Evolutionary conservation across 2,113 vertebrate genomes (phyloP).

Genomic region (Etheostoma cragini): DNA sequence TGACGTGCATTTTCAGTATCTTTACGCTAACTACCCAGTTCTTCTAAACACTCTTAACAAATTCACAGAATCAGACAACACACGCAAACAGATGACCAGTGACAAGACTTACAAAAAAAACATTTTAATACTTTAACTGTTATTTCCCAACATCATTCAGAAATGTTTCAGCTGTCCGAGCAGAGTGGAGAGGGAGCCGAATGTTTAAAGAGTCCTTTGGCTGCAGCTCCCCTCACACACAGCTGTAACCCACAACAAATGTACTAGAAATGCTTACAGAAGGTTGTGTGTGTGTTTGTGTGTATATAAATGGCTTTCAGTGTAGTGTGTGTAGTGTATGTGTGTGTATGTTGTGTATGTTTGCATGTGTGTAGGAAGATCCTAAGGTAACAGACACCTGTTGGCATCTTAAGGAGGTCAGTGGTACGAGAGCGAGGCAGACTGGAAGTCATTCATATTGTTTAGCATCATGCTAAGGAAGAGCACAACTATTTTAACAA

Average conservation of each 20-base stretch:
- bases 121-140: conserved; percentile 80
- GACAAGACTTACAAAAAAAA: conserved; percentile 75
- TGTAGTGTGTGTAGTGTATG: conserved; percentile 27
- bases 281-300: conserved; percentile 44
- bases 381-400: conserved; percentile 66
- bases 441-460: conserved; percentile 81
- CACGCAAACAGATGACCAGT: conserved; percentile 40
- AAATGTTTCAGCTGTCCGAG: conserved; percentile 63
- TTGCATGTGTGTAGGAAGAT: conserved; percentile 50
- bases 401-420: conserved; percentile 78
- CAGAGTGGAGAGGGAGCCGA: conserved; percentile 66
- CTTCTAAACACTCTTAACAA: not conserved
- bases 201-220: conserved; percentile 80
- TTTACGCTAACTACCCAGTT: not conserved
- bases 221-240: conserved; percentile 73
- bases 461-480: conserved; percentile 80
- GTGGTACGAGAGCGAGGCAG: conserved; percentile 81
- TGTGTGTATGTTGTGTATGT: conserved; percentile 29
- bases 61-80: not conserved
- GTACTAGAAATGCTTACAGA: conserved; percentile 73
- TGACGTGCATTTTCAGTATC: not conserved
- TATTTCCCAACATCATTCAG: conserved; percentile 72
- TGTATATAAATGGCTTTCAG: conserved; percentile 53
- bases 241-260: conserved; percentile 52
- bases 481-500: conserved; percentile 70